Conservation (phyloP, 2,113 vertebrate species). For the Isurus oxyrinchus region DNA sequence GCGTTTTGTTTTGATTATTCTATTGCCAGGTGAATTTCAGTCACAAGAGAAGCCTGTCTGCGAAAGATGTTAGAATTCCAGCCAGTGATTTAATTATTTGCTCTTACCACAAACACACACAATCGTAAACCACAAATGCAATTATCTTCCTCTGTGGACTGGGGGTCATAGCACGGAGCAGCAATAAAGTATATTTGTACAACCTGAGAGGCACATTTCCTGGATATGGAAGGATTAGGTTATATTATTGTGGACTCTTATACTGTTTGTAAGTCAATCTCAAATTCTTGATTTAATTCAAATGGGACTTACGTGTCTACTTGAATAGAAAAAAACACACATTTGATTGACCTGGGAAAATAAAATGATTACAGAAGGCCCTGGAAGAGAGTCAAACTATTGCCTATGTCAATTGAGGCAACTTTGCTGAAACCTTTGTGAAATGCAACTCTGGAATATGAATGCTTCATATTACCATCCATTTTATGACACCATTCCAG, state of each 20-base stretch:
- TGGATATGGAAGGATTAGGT: not conserved
- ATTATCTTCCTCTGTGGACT: not conserved
- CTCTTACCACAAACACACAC: not conserved
- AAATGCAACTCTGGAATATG: not conserved
- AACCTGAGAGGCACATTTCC: not conserved
- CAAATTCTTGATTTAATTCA: conserved; percentile 1
- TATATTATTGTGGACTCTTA: not conserved
- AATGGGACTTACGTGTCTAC: not conserved
- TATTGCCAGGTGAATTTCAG: conserved; percentile 10
- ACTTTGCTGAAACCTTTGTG: not conserved
- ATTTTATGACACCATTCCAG: not conserved
- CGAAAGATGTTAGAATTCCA: conserved; percentile 8
- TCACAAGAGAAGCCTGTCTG: not conserved
- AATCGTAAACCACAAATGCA: conserved; percentile 9
- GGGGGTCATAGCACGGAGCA: not conserved
- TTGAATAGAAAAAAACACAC: not conserved
- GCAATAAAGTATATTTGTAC: not conserved
- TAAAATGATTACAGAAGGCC: not conserved
- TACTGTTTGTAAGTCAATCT: not conserved
- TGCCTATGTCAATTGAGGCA: not conserved
- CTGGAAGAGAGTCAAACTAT: not conserved
- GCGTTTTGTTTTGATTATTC: not conserved
- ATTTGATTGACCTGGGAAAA: conserved; percentile 26
- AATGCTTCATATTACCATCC: not conserved
- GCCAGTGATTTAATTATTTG: conserved; percentile 32